phyloP scores from a whole-genome alignment of 53 echinoderm and acorn worm species.

The Echinarachnius parma region DNA sequence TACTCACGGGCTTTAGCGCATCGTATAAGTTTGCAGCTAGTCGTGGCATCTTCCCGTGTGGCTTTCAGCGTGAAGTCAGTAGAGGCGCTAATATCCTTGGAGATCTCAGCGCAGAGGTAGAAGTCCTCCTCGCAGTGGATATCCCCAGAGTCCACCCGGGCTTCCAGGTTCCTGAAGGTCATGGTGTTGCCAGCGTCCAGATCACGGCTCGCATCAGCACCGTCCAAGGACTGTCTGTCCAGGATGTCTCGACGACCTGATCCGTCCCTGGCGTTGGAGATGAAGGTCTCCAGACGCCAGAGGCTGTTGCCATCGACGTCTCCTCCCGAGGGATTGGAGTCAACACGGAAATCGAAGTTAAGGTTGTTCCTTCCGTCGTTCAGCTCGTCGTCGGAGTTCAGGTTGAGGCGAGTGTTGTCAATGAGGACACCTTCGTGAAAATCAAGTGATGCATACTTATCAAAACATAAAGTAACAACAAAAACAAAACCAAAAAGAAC shows the following conservation, averaged over 20 bases:
- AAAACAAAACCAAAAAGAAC: too few species aligned
- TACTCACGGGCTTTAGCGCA: constrained; percentile 84
- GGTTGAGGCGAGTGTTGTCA: constrained; percentile 54
- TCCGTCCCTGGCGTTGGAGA: constrained; percentile 56
- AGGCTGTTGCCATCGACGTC: constrained; percentile 61
- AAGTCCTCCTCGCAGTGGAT: constrained; percentile 59
- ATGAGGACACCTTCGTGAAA: constrained; percentile 62
- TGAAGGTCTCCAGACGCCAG: constrained; percentile 68
- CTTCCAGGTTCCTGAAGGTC: constrained; percentile 68
- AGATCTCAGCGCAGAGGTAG: constrained; percentile 66
- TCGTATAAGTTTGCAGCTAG: constrained; percentile 63
- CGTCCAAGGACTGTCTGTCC: constrained; percentile 61
- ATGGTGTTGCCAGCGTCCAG: constrained; percentile 62
- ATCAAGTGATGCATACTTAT: not conserved
- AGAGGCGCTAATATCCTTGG: constrained; percentile 42
- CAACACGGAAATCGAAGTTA: constrained; percentile 57
- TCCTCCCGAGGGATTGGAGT: constrained; percentile 68
- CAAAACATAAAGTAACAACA: too few species aligned
- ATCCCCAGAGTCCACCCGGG: constrained; percentile 56
- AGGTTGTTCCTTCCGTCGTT: constrained; percentile 41
- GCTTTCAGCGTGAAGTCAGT: constrained; percentile 60
- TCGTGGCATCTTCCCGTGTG: constrained; percentile 52
- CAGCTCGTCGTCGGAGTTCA: constrained; percentile 22
- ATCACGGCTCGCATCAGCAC: constrained; percentile 52
- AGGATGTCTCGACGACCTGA: constrained; percentile 45